These are phyloP conservation scores for Goniozus legneri DNA, from an alignment of 1,140 invertebrate genomes.

Conservation along the genomic window DNA sequence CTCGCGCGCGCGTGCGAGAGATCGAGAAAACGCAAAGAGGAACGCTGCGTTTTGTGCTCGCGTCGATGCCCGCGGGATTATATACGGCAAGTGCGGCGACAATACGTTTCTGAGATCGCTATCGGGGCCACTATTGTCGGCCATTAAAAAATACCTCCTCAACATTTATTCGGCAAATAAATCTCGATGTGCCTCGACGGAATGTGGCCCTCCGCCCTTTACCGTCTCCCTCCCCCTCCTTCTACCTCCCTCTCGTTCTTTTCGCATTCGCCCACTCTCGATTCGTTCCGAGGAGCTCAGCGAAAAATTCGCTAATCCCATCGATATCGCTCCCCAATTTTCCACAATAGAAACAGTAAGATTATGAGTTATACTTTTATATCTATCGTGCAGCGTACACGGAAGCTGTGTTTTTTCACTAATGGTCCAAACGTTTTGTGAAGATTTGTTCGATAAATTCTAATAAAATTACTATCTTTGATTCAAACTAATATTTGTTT, in stretches of 20 bases:
- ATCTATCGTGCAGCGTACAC: too few relatives aligned
- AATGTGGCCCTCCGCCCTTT: constrained; percentile 30
- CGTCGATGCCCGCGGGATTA: constrained; percentile 42
- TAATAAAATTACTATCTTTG: too few relatives aligned
- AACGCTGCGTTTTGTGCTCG: constrained; percentile 29
- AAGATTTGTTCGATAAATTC: too few relatives aligned
- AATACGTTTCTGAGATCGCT: constrained; percentile 41
- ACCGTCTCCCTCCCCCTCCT: too few relatives aligned
- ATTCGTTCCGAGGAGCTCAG: constrained; percentile 19
- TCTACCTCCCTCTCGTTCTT: background rate
- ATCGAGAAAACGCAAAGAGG: background rate
- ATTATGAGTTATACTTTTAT: too few relatives aligned
- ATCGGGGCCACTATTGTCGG: constrained; percentile 33
- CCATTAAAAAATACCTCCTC: constrained; percentile 41
- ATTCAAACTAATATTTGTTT: too few relatives aligned
- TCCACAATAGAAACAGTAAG: too few relatives aligned
- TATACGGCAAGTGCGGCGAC: constrained; percentile 36
- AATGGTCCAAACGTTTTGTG: too few relatives aligned
- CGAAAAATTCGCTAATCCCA: too few relatives aligned
- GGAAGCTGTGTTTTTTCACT: too few relatives aligned
- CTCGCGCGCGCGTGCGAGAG: constrained; percentile 13
- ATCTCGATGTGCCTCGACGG: constrained; percentile 32
- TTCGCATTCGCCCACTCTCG: constrained; percentile 14
- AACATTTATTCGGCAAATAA: constrained; percentile 40
- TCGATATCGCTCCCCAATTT: too few relatives aligned